Conservation (phyloP, 2,888 invertebrate genomes). For the Cacoxenus indagator region DNA sequence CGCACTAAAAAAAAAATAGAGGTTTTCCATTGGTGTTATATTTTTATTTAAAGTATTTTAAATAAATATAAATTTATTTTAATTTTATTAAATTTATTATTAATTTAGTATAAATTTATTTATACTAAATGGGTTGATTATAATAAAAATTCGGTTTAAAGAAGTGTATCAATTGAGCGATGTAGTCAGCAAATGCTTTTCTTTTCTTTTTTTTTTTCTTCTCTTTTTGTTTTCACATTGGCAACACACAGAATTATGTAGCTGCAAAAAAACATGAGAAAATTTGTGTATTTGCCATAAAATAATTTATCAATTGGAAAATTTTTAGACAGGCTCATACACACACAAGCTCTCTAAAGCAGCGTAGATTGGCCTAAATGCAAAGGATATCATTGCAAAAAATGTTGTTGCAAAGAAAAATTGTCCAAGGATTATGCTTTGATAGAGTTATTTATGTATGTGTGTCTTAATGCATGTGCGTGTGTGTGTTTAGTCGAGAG, state of each 20-base stretch:
- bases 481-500: constrained; percentile 51
- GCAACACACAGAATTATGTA: constrained; percentile 37
- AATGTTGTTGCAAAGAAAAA: constrained; percentile 14
- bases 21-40: too few relatives aligned
- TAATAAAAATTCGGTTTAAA: too few relatives aligned
- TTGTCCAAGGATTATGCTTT: constrained; percentile 23
- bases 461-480: constrained; percentile 37
- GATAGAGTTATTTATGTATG: constrained; percentile 21
- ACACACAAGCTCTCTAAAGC: not conserved
- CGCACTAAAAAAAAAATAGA: too few relatives aligned
- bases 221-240: too few relatives aligned
- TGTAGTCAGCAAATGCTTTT: too few relatives aligned
- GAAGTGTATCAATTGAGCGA: too few relatives aligned
- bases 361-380: not conserved
- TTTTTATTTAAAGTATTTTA: too few relatives aligned
- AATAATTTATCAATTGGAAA: constrained; percentile 65
- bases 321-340: constrained; percentile 47
- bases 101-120: too few relatives aligned
- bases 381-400: not conserved
- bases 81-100: too few relatives aligned
- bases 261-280: constrained; percentile 39
- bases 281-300: constrained; percentile 62
- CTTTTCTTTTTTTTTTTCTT: too few relatives aligned
- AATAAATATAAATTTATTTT: too few relatives aligned
- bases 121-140: too few relatives aligned